A percentile compares a stretch with the other conserved stretches of the same genome.
Evolutionary conservation across 2,113 vertebrate species (phyloP).

Genomic region (Piprites chloris): DNA sequence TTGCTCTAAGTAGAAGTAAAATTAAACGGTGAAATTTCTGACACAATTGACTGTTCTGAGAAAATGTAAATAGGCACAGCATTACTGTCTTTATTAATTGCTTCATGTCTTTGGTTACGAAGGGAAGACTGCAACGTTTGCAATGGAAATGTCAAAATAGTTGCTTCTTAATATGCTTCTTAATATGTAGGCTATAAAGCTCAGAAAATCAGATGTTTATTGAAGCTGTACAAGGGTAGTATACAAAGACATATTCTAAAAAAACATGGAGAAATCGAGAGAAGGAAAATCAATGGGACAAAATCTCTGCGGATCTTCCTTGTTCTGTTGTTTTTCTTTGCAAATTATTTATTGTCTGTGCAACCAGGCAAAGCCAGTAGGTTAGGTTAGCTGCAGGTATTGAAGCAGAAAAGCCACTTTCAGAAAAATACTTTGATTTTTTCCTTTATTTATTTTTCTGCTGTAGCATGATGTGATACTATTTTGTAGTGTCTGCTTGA

Average conservation of each 20-base stretch:
- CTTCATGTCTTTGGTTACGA: background rate
- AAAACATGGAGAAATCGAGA: background rate
- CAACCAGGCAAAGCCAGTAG: background rate
- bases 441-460: background rate
- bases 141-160: background rate
- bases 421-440: background rate
- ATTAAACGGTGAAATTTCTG: background rate
- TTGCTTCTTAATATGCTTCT: background rate
- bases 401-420: background rate
- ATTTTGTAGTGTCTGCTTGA: background rate
- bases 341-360: background rate
- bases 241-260: background rate
- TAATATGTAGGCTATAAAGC: background rate
- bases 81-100: background rate
- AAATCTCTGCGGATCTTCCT: background rate
- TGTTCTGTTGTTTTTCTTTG: background rate
- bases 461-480: background rate
- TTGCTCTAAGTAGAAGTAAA: background rate
- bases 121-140: background rate
- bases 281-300: background rate
- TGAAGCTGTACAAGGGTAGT: background rate
- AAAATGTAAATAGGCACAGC: background rate
- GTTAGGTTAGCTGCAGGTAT: background rate
- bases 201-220: background rate
- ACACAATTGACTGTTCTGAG: background rate